Evolutionary conservation across 2,113 vertebrate genomes (phyloP).

Genomic region (Cyanocitta stelleri): DNA sequence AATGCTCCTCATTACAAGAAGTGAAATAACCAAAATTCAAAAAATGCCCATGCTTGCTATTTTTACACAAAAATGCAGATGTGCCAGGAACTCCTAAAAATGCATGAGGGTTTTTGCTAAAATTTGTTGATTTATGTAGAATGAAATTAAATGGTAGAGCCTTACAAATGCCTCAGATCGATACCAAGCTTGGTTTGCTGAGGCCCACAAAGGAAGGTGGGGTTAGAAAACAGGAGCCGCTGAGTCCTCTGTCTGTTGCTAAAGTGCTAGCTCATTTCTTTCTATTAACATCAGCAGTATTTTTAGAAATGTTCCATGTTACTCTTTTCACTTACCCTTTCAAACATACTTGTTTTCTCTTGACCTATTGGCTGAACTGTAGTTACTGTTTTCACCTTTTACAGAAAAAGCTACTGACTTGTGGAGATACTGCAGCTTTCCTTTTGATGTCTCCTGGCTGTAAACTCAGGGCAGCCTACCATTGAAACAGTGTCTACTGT

Average conservation of each 20-base stretch:
- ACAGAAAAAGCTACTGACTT: not conserved
- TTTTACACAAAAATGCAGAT: not conserved
- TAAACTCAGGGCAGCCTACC: not conserved
- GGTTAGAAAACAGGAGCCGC: not conserved
- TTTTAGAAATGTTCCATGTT: not conserved
- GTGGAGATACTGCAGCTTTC: not conserved
- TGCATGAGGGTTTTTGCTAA: not conserved
- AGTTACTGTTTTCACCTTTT: not conserved
- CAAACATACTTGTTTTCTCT: not conserved
- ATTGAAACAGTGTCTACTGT: not conserved
- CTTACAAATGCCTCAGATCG: not conserved
- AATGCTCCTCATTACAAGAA: not conserved
- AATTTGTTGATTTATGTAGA: not conserved
- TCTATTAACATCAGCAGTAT: not conserved
- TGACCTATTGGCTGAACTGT: not conserved
- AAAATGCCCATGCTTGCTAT: not conserved
- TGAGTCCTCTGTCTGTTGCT: not conserved
- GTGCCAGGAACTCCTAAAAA: not conserved
- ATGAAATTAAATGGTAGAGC: not conserved
- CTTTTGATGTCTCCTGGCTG: not conserved
- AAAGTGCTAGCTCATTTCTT: conserved; percentile 11
- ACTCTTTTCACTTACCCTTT: not conserved
- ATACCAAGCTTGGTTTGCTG: not conserved
- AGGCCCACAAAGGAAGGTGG: not conserved
- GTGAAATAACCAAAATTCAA: not conserved